These are phyloP conservation scores for Carcina quercana DNA, from an alignment of 2,888 invertebrate species.

Conservation along the genomic window DNA sequence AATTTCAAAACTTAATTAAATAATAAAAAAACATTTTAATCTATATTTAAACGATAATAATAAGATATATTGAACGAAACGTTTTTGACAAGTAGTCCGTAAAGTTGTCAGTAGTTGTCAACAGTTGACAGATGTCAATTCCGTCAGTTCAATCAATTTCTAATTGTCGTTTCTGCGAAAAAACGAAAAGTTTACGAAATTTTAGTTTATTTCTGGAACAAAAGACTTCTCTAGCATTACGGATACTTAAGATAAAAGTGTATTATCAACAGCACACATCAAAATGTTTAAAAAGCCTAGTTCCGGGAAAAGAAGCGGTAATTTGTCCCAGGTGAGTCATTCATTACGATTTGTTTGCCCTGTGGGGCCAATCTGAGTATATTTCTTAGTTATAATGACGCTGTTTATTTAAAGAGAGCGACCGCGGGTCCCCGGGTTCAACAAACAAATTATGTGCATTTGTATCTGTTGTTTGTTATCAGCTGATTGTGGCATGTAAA, in stretches of 20 bases:
- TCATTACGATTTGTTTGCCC: conserved; percentile 35
- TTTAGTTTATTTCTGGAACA: conserved; percentile 2
- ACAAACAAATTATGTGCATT: neutral
- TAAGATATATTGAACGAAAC: too few relatives aligned
- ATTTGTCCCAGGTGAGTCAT: conserved; percentile 71
- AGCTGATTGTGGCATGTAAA: conserved; percentile 35
- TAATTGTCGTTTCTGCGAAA: neutral
- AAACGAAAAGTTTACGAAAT: conserved; percentile 5
- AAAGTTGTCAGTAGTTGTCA: too few relatives aligned
- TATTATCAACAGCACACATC: neutral
- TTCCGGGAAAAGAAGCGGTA: conserved; percentile 43
- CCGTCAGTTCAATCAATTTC: too few relatives aligned
- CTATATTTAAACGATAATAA: too few relatives aligned
- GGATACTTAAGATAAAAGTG: neutral
- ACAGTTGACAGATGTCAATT: too few relatives aligned
- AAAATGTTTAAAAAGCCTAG: conserved; percentile 50
- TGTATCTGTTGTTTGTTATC: conserved; percentile 12
- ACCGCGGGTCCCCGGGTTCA: conserved; percentile 9
- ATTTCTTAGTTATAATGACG: conserved; percentile 11
- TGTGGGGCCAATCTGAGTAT: conserved; percentile 15
- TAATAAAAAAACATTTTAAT: too few relatives aligned
- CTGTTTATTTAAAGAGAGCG: conserved; percentile 22
- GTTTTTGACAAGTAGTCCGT: too few relatives aligned
- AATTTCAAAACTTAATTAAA: too few relatives aligned
- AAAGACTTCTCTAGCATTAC: neutral